These are phyloP conservation scores for Salvator merianae DNA, from an alignment of 2,113 vertebrate genomes.

Conservation along the genomic window DNA sequence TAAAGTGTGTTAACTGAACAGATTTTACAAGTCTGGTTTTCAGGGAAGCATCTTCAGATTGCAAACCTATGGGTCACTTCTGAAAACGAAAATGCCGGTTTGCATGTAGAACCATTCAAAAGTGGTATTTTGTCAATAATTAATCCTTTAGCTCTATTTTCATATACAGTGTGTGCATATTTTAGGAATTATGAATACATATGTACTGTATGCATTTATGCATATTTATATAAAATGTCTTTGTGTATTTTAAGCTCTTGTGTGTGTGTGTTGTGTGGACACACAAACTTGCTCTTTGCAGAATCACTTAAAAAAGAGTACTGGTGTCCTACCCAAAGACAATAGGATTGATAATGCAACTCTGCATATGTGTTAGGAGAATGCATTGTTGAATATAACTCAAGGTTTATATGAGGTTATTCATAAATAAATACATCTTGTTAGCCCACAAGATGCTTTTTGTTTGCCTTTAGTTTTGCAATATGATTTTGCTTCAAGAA, in stretches of 20 bases:
- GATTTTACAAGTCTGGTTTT: background rate
- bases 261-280: no score
- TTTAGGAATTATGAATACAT: no score
- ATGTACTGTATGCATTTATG: background rate
- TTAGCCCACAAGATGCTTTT: no score
- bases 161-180: no score
- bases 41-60: background rate
- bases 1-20: constrained; percentile 10
- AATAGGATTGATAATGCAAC: background rate
- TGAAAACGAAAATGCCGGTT: background rate
- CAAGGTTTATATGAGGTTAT: background rate
- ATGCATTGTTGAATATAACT: no score
- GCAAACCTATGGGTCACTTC: background rate
- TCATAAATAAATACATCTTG: background rate
- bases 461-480: no score
- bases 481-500: no score
- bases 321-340: no score
- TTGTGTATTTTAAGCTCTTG: no score
- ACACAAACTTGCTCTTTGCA: no score
- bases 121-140: background rate
- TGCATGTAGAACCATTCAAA: background rate
- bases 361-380: no score
- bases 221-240: background rate
- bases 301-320: no score
- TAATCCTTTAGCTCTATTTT: background rate